Conservation (phyloP, 1,140 invertebrate genomes). For the Steinernema khuongi region DNA sequence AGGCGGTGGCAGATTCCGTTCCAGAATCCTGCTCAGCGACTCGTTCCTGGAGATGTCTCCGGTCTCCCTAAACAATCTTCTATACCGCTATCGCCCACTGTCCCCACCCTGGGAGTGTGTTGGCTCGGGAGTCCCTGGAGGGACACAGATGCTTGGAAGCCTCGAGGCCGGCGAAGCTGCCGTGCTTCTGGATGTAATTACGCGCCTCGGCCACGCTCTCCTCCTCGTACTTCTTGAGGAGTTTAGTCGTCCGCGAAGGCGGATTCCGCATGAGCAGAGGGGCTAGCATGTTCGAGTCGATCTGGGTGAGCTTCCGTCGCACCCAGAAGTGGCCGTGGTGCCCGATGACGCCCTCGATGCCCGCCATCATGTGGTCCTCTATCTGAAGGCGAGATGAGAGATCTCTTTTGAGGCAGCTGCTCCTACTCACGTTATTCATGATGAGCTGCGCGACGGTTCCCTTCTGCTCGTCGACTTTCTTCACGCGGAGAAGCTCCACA, state of each 20-base stretch:
- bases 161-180: not conserved
- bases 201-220: not conserved
- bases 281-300: not conserved
- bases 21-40: not conserved
- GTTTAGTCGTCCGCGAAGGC: not conserved
- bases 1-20: not conserved
- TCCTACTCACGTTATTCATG: not conserved
- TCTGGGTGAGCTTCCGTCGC: not conserved
- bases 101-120: not conserved
- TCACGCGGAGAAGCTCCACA: not conserved
- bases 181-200: not conserved
- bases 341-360: not conserved
- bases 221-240: not conserved
- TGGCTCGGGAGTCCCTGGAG: not conserved
- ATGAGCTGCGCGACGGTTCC: not conserved
- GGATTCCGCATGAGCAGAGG: not conserved
- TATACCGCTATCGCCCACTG: not conserved
- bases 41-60: not conserved
- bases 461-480: slow-evolving; percentile 5
- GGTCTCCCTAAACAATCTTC: not conserved
- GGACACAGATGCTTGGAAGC: not conserved
- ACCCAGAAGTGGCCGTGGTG: slow-evolving; percentile 9
- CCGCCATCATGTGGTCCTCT: slow-evolving; percentile 4
- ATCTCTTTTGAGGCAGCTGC: not conserved
- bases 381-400: not conserved